These are phyloP conservation scores for Muscicapa adusta DNA, from an alignment of 2,113 vertebrate species.

Conservation along the genomic window DNA sequence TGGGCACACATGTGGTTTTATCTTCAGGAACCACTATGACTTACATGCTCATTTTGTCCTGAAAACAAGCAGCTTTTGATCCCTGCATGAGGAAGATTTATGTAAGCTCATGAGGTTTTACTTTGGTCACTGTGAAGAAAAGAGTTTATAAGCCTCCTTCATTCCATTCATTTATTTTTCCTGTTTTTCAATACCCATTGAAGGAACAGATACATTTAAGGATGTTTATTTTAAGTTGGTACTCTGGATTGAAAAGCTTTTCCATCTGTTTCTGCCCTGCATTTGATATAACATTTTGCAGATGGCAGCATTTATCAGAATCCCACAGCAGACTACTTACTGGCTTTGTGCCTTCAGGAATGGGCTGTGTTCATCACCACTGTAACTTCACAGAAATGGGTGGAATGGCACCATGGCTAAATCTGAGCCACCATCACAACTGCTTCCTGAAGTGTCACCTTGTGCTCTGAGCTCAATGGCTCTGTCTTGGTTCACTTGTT, in stretches of 20 bases:
- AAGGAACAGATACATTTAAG: conserved; percentile 39
- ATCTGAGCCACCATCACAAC: neutral
- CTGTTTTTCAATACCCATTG: neutral
- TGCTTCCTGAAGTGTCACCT: neutral
- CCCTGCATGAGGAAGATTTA: neutral
- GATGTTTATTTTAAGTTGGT: conserved; percentile 61
- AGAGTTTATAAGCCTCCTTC: neutral
- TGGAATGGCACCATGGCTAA: neutral
- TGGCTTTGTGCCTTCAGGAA: conserved; percentile 36
- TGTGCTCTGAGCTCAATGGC: neutral
- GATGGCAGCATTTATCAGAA: conserved; percentile 59
- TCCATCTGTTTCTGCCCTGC: conserved; percentile 56
- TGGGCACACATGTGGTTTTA: neutral
- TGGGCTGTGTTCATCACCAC: neutral
- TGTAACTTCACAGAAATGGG: neutral
- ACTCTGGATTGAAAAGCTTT: conserved; percentile 48
- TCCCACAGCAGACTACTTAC: conserved; percentile 20
- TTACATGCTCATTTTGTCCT: neutral
- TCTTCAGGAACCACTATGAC: neutral
- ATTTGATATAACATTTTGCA: conserved; percentile 52
- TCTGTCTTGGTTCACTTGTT: neutral
- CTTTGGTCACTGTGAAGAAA: conserved; percentile 7
- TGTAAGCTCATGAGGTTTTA: neutral
- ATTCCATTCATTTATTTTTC: conserved; percentile 46
- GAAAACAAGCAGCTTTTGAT: conserved; percentile 16